Evolutionary conservation across 2,888 invertebrate genomes (phyloP), one percentile per base, ranked within the genome.

Genomic region (Magallana nippona): DNA sequence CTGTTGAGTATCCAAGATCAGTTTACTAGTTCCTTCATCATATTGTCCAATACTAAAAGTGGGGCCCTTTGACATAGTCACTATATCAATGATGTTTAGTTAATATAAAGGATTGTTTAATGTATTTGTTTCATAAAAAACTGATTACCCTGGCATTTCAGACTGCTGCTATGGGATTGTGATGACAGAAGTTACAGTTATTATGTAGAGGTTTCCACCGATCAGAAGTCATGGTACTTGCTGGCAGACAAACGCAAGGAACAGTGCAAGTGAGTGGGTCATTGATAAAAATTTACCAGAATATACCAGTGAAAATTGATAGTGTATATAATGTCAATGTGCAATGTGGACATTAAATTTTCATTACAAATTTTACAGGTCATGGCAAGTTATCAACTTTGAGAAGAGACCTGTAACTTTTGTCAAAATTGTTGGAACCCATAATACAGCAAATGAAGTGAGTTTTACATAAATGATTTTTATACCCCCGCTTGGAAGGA

Each of bases 381-480:
- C 98, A 0, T 99, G 99, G 99, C 99, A 99, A 94, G 96, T 96
- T 84, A 96, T 99, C 78, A 95, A 96, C 82, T 99, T 99, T 95
- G 95, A 96, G 0, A 96, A 96, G 19, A 95, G 97, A 79, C 97
- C 98, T 0, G 97, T 99, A 60, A 97, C 98, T 81, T 99, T 98
- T 93, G 97, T 99, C 88, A 96, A 97, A 86, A 98, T 99, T 90
- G 97, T 98, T 81, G 99, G 99, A 86, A 99, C 98, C 0, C 96
- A 97, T 91, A 99, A 99, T 94, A 98, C 99, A 17, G 99, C 98
- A 0, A 99, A 99, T 94, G 98, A 98, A 96, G 98, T 94, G 86
- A 87, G 84, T 17, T 17, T 27, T 19, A 44, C 60, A n/a, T 60
- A n/a, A n/a, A n/a, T 60, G n/a, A 5, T n/a, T n/a, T n/a, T n/a